These are phyloP conservation scores for Phyllotreta cruciferae DNA, from an alignment of 2,888 invertebrate species.

Conservation along the genomic window DNA sequence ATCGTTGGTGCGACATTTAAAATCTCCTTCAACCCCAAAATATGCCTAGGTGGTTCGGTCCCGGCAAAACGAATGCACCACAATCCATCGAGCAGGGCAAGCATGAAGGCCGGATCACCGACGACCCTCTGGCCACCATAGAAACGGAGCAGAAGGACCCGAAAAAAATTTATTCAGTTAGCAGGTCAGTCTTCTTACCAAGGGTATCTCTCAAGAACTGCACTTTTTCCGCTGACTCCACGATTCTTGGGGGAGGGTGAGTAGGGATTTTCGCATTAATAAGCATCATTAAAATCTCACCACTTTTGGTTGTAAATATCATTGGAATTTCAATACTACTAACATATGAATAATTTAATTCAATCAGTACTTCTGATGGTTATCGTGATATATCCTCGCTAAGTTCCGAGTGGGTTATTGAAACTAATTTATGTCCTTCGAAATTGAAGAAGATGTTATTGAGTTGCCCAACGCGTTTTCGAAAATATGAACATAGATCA, in stretches of 20 bases:
- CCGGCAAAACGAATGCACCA: constrained; percentile 46
- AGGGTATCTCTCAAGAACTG: constrained; percentile 55
- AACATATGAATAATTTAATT: too few relatives aligned
- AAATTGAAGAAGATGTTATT: too few relatives aligned
- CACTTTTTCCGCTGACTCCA: constrained; percentile 37
- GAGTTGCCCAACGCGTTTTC: too few relatives aligned
- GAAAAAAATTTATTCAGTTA: constrained; percentile 63
- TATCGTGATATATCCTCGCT: too few relatives aligned
- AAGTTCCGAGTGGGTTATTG: too few relatives aligned
- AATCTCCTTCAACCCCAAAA: constrained; percentile 15
- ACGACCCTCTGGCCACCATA: constrained; percentile 64
- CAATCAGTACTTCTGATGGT: too few relatives aligned
- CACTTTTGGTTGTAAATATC: too few relatives aligned
- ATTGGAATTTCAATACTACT: too few relatives aligned
- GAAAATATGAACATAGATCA: too few relatives aligned
- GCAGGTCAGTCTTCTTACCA: constrained; percentile 64
- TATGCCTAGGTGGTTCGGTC: constrained; percentile 57
- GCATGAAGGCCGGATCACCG: constrained; percentile 51
- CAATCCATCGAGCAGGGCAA: constrained; percentile 24
- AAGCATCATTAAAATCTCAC: too few relatives aligned
- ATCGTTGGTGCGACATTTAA: neutral
- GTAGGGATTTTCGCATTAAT: constrained; percentile 32
- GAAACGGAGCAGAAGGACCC: constrained; percentile 49
- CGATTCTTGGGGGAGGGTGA: constrained; percentile 49
- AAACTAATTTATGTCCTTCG: too few relatives aligned